These are phyloP conservation scores for Caracal caracal DNA, from an alignment of 2,113 vertebrate species.

Conservation along the genomic window DNA sequence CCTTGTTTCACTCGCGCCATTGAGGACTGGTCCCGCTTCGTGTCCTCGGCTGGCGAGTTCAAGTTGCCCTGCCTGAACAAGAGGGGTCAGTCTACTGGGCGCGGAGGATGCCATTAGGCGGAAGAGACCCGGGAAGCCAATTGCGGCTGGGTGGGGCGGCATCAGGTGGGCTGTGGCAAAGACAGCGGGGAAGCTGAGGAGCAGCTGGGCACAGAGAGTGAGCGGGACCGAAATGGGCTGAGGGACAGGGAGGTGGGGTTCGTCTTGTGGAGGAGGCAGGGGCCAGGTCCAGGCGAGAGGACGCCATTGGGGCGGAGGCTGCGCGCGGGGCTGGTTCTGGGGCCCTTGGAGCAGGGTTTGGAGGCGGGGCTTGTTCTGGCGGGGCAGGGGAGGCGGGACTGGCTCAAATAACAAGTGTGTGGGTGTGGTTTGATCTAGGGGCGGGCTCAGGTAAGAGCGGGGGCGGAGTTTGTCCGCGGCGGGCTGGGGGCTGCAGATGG, in stretches of 20 bases:
- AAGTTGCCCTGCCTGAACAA: constrained; percentile 60
- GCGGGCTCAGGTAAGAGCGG: background rate
- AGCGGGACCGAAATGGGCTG: fast-evolving
- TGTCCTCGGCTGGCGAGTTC: constrained; percentile 66
- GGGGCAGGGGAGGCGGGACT: fast-evolving
- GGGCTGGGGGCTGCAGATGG: fast-evolving
- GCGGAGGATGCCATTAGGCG: background rate
- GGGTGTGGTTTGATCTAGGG: background rate
- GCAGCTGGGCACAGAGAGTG: background rate
- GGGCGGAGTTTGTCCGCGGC: background rate
- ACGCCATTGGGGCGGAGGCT: background rate
- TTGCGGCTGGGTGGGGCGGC: fast-evolving
- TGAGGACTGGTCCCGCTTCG: constrained; percentile 76
- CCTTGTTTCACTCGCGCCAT: constrained; percentile 69
- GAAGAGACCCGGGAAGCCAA: fast-evolving
- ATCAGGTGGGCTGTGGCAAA: fast-evolving
- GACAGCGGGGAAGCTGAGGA: no score
- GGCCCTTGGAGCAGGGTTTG: fast-evolving
- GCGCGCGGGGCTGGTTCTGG: background rate
- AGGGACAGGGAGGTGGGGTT: background rate
- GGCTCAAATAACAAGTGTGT: fast-evolving
- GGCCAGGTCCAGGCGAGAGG: background rate
- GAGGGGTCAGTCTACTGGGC: constrained; percentile 12
- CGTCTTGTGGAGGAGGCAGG: background rate
- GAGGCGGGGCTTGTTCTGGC: background rate